Conservation (phyloP, 2,888 invertebrate genomes). For the Cheilosia soror region DNA sequence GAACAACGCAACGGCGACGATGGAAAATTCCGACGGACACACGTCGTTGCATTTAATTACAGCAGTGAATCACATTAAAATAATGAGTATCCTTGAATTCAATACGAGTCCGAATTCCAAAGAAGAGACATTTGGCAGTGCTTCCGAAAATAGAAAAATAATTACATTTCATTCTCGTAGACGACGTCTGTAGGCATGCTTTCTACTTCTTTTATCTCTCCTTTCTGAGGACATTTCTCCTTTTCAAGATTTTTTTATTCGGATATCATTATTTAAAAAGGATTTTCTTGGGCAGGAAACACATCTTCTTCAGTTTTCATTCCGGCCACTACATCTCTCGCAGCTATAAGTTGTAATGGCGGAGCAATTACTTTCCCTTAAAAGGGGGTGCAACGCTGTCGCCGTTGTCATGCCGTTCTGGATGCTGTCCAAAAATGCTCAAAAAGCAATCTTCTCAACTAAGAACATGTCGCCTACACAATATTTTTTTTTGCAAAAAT, state of each 20-base stretch:
- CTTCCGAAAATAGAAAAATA: constrained; percentile 62
- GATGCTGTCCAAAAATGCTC: constrained; percentile 66
- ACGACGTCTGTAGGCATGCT: constrained; percentile 36
- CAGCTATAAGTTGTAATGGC: constrained; percentile 29
- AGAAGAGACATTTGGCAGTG: constrained; percentile 60
- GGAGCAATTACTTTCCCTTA: constrained; percentile 63
- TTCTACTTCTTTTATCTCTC: background rate
- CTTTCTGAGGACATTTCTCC: constrained; percentile 22
- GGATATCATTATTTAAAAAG: constrained; percentile 74
- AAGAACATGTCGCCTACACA: constrained; percentile 46
- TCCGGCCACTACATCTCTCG: constrained; percentile 38
- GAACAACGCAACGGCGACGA: background rate
- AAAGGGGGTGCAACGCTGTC: constrained; percentile 35
- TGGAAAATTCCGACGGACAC: constrained; percentile 35
- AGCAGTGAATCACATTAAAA: constrained; percentile 55
- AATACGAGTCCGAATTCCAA: constrained; percentile 53
- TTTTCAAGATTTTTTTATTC: constrained; percentile 45
- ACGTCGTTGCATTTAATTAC: constrained; percentile 63
- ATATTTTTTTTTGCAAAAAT: constrained; percentile 3
- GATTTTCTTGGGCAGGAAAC: constrained; percentile 68
- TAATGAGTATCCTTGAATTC: constrained; percentile 66
- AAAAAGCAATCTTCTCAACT: constrained; percentile 48
- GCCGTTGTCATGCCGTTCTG: constrained; percentile 64
- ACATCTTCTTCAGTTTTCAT: constrained; percentile 50
- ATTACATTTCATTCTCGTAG: constrained; percentile 60